Evolutionary conservation across 2,888 invertebrate genomes (phyloP).

Genomic region (Catocala sponsa): DNA sequence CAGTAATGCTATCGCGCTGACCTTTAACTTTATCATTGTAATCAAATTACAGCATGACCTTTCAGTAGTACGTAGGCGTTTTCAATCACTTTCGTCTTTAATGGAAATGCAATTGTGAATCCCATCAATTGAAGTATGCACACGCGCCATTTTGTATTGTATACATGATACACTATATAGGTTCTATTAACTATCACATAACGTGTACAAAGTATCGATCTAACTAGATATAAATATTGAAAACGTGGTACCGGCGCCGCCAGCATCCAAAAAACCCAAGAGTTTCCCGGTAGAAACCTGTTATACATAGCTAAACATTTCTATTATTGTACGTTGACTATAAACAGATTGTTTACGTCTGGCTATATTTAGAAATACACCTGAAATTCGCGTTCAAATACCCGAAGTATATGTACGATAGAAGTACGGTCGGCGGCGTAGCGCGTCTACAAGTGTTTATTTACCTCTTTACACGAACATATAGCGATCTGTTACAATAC

Average conservation of each 20-base stretch:
- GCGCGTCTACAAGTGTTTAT: slow-evolving; percentile 81
- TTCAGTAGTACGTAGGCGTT: slow-evolving; percentile 23
- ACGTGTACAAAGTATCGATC: background rate
- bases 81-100: background rate
- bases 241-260: slow-evolving; percentile 14
- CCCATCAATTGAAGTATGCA: too few relatives aligned
- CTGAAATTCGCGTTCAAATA: slow-evolving; percentile 28
- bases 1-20: background rate
- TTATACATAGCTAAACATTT: slow-evolving; percentile 3
- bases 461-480: slow-evolving; percentile 67
- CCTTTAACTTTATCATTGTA: slow-evolving; percentile 19
- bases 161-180: background rate
- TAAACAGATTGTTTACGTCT: slow-evolving; percentile 43
- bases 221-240: slow-evolving; percentile 2
- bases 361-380: slow-evolving; percentile 39
- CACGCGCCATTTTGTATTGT: too few relatives aligned
- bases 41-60: slow-evolving; percentile 24
- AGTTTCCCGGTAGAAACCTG: slow-evolving; percentile 11
- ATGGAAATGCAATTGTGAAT: background rate
- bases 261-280: slow-evolving; percentile 15
- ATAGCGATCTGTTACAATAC: slow-evolving; percentile 43
- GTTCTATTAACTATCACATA: background rate
- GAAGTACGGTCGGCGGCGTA: slow-evolving; percentile 46
- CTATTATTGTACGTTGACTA: slow-evolving; percentile 27
- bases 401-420: slow-evolving; percentile 14